Conservation (phyloP, 2,113 vertebrate species). For the Larimichthys polyactis region DNA sequence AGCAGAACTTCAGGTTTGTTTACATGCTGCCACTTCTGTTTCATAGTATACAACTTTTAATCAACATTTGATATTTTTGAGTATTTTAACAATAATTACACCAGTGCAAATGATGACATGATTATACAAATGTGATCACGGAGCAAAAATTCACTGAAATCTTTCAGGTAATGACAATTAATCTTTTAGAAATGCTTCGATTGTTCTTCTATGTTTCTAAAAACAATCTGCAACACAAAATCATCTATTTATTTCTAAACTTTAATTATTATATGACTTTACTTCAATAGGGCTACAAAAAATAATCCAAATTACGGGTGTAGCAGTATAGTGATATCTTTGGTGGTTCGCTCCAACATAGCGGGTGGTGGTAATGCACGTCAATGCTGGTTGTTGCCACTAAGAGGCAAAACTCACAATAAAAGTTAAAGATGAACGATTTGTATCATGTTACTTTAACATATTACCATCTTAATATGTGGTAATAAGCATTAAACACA, state of each 20-base stretch:
- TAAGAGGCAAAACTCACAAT: no score
- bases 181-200: neutral
- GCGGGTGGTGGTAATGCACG: no score
- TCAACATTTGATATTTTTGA: slow-evolving; percentile 3
- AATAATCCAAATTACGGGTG: no score
- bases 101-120: neutral
- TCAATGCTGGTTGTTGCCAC: no score
- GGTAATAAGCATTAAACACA: neutral
- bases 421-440: no score
- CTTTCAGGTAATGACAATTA: no score
- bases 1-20: slow-evolving; percentile 29
- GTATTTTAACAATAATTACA: neutral
- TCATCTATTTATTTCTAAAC: neutral
- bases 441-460: neutral
- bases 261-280: neutral
- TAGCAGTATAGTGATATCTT: no score
- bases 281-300: no score
- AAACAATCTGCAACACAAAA: neutral
- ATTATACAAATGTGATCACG: neutral
- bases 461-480: neutral
- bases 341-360: no score
- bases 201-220: no score
- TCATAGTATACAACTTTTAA: neutral
- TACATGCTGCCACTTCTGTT: neutral
- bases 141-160: no score